A percentile compares a stretch with the other conserved stretches of the same genome.
Evolutionary conservation across 2,113 vertebrate species (phyloP).

Genomic region (Turdus rufiventris): DNA sequence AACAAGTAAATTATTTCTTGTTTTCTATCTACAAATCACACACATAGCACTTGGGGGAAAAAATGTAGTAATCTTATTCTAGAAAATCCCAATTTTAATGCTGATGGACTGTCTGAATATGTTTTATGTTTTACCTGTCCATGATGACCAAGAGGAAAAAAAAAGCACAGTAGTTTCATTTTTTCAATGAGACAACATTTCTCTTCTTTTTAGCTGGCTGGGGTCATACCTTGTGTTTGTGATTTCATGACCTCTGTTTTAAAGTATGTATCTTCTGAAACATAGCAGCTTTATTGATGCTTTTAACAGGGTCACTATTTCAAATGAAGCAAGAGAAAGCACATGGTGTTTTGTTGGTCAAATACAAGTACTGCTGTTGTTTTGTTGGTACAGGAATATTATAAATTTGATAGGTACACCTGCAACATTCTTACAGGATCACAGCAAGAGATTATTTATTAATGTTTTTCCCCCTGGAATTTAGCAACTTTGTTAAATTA

Average conservation of each 20-base stretch:
- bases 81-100: background rate
- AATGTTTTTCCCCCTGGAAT: background rate
- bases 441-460: background rate
- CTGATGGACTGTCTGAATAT: background rate
- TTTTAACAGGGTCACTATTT: background rate
- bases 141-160: background rate
- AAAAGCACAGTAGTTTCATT: background rate
- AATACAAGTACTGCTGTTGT: background rate
- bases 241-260: background rate
- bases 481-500: background rate
- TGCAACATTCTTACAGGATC: background rate
- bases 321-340: background rate
- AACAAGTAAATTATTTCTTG: background rate
- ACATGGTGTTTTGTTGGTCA: background rate
- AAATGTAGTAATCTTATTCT: background rate
- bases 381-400: background rate
- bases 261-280: background rate
- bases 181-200: background rate
- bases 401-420: background rate
- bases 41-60: background rate
- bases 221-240: background rate
- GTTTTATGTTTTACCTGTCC: background rate
- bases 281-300: background rate
- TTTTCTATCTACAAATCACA: background rate
- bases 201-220: background rate